phyloP scores from a whole-genome alignment of 1,140 invertebrate genomes.

The Drosophila bocqueti region DNA sequence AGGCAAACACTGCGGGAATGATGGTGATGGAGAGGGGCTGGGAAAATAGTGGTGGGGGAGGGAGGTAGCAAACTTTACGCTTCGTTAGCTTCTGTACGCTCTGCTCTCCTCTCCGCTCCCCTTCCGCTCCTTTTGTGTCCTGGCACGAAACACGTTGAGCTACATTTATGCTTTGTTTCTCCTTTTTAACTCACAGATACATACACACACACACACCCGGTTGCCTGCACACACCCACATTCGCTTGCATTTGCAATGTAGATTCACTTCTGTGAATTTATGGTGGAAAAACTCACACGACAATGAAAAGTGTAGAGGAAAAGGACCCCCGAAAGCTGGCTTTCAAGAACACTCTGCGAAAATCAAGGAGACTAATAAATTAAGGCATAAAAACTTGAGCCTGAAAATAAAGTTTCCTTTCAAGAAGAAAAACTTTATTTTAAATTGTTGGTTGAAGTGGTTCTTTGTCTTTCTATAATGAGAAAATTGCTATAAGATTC shows the following conservation, averaged over 20 bases:
- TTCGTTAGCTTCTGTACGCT: slow-evolving; percentile 75
- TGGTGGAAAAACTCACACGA: slow-evolving; percentile 70
- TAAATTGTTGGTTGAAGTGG: too few relatives aligned
- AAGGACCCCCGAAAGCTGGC: slow-evolving; percentile 4
- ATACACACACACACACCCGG: slow-evolving; percentile 1
- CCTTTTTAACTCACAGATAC: slow-evolving; percentile 26
- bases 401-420: neutral
- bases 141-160: slow-evolving; percentile 66
- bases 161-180: slow-evolving; percentile 80
- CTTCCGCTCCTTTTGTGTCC: slow-evolving; percentile 45
- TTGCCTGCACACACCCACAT: slow-evolving; percentile 18
- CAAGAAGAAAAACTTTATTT: neutral
- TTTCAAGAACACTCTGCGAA: slow-evolving; percentile 26
- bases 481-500: neutral
- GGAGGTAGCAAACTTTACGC: slow-evolving; percentile 76
- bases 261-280: slow-evolving; percentile 78
- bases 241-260: slow-evolving; percentile 79
- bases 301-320: slow-evolving; percentile 22
- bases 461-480: neutral
- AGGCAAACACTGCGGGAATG: slow-evolving; percentile 62
- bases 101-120: slow-evolving; percentile 9
- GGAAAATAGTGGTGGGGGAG: slow-evolving; percentile 21
- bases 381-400: neutral
- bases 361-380: slow-evolving; percentile 16
- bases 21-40: slow-evolving; percentile 6